Evolutionary conservation across 2,888 invertebrate species (phyloP), one percentile per base, ranked within the genome.

Genomic region (Mechanitis messenoides): DNA sequence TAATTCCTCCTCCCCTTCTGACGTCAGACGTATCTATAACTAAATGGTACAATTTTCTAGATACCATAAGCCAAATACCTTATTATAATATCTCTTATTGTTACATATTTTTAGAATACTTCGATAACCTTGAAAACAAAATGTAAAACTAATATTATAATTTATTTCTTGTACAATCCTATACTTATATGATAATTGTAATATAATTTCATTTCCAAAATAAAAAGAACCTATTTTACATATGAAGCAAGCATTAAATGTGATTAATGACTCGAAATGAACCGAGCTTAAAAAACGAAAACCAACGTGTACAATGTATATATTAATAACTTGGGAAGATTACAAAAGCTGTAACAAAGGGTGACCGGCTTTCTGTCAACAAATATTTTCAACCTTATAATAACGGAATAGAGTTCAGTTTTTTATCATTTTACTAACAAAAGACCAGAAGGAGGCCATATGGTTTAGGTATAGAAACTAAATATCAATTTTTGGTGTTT

Each of bases 401-500:
- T 55, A 4, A 50, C 20, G 47, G 20, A 33, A n/a, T 64, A 65
- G 45, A 46, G 61, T 54, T 53, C 33, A 58, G 55, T 55, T 54
- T 45, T 57, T 50, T 28, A 45, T 55, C 61, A 53, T 46, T 57
- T 50, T 31, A 31, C 64, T 69, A 60, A 73, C 76, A 72, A 75
- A 69, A 59, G 67, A 67, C 58, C 67, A 60, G 71, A 83, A 83
- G 65, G 72, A 75, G 83, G 83, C 81, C 83, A 79, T 72, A 70
- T 70, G 73, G 71, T 68, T 71, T 66, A 67, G 66, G 64, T 68
- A 69, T 66, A 63, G 62, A 59, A 68, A 70, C 69, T 67, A 64
- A 69, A 69, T 68, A 70, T 65, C 62, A 68, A 70, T 71, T 70
- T 71, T 66, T 66, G 61, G 58, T 58, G 53, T 56, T 55, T 61